Base-by-base conservation (phyloP, 2,888 invertebrate genomes). In the Spodoptera littoralis region DNA sequence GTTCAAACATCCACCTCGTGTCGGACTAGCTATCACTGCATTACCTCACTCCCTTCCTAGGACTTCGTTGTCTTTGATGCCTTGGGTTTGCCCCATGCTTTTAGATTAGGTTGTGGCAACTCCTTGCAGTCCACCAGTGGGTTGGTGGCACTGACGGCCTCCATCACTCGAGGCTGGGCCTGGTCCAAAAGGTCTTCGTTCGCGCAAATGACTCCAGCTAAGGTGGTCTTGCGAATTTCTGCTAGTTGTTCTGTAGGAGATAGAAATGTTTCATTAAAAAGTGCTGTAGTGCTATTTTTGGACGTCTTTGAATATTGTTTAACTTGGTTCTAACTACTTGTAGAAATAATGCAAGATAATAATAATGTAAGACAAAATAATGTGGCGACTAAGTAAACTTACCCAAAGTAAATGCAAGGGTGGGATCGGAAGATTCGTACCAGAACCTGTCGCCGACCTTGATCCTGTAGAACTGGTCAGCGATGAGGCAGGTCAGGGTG, bases 391-490 rank as follows among this genome's bases (percentile, higher is more conserved):
- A 12, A 3, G 22, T 22, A 47, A 9, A 36, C 88, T 90, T 86
- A 97, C 97, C 96, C 85, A 91, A 83, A 1, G 96, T 96, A 80
- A 98, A 98, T 4, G 95, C 95, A 67, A 97, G 95, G 0, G 95
- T 95, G 43, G 95, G 90, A 61, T 96, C 95, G 1, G 92, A 90
- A 43, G 96, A 96, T 88, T 99, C 98, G 84, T 98, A 98, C 98
- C 98, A 99, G 92, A 96, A 98, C 51, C 98, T 95, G 90, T 99
- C 99, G 0, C 97, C 98, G 47, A 93, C 88, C 92, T 98, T 98
- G 30, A 98, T 88, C 52, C 98, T 92, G 18, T 96, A 88, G 92
- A 98, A 99, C 93, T 99, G 98, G 91, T 98, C 97, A 0, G 97
- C 95, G 51, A 99, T 94, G 68, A 99, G 94, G 83, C 98, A 99